Base-by-base conservation (phyloP, 2,113 vertebrate genomes). In the Lasiurus cinereus region DNA sequence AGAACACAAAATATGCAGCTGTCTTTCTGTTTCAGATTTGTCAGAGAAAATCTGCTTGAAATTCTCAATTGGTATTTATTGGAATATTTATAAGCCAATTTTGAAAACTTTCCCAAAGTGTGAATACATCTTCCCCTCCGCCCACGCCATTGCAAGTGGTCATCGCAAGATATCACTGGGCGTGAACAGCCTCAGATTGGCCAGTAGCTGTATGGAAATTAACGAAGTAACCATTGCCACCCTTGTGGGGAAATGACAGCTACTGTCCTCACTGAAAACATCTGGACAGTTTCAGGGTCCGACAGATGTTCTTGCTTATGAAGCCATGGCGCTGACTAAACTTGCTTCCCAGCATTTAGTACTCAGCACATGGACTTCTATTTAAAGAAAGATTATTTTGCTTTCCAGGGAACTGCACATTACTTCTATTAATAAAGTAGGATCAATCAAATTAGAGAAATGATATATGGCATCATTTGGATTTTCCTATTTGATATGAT, bases 401-500 rank as follows among this genome's bases (percentile, higher is more conserved):
- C 80, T 93, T 94, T 91, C 59, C n/a, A 74, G 43, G 74, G 90
- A 92, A 94, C 78, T 88, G 85, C 73, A 95, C 19, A 96, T 96
- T 70, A 88, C 90, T 94, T 88, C 77, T 84, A 94, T 92, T 97
- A 92, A 94, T 94, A 94, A 95, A 96, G 90, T 83, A 46, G 69
- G 54, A 48, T 82, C 94, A 94, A 93, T 96, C 90, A 94, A 96
- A 97, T 97, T 94, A 95, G 78, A 93, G 88, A 78, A 96, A 78
- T 96, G 96, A 96, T 97, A 72, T 73, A 97, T 96, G 88, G 90
- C 90, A 96, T 96, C 96, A 93, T 94, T 95, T 85, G 80, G 77
- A 7, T 73, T 93, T 97, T 96, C 93, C 76, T 92, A 95, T 96
- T 94, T 96, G 88, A 97, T 92, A 78, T 43, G 33, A 96, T 96